A percentile compares a stretch with the other conserved stretches of the same genome.
These are phyloP conservation scores for Octopus sinensis DNA, from an alignment of 1,140 invertebrate species.

Conservation along the genomic window DNA sequence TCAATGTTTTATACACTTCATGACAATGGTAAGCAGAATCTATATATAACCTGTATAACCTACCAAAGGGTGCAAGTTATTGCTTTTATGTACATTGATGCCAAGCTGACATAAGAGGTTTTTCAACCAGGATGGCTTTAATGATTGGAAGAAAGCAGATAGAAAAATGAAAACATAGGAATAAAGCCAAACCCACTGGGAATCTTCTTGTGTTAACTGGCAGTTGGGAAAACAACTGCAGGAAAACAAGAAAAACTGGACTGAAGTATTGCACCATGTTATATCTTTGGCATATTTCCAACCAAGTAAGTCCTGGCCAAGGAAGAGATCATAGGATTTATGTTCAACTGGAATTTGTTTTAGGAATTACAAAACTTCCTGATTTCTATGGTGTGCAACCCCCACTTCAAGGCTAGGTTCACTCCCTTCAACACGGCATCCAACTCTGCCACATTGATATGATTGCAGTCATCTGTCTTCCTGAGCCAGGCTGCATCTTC, in stretches of 20 bases:
- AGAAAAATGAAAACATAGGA: background rate
- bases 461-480: too few species aligned
- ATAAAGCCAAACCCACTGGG: background rate
- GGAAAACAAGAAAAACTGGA: constrained; percentile 8
- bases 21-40: background rate
- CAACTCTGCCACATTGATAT: too few species aligned
- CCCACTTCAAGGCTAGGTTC: too few species aligned
- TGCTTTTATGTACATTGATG: constrained; percentile 1
- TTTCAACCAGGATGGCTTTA: background rate
- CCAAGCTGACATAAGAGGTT: background rate
- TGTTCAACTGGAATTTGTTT: background rate
- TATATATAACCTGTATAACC: background rate
- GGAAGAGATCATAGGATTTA: background rate
- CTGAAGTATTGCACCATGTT: constrained; percentile 10
- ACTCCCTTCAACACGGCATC: too few species aligned
- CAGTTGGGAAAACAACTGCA: constrained; percentile 12
- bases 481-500: too few species aligned
- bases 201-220: background rate
- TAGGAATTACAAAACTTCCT: background rate
- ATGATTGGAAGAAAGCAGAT: background rate
- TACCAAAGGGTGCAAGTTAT: background rate
- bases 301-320: background rate
- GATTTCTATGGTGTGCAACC: too few species aligned
- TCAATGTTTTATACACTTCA: background rate
- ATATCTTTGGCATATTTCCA: background rate